A percentile compares a stretch with the other conserved stretches of the same genome.
Evolutionary conservation across 2,888 invertebrate genomes (phyloP).

Genomic region (Rhamphomyia laevipes): DNA sequence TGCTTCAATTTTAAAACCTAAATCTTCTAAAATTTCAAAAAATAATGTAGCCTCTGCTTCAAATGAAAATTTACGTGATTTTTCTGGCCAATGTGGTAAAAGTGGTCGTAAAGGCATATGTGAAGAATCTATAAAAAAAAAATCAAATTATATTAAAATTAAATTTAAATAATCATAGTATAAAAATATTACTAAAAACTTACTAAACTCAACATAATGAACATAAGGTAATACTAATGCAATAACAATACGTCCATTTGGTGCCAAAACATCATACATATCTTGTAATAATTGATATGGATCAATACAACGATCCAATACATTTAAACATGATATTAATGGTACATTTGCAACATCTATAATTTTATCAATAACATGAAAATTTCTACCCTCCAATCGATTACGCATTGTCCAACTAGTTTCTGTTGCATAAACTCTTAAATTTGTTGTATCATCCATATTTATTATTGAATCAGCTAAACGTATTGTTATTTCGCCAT

Average conservation of each 20-base stretch:
- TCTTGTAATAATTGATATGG: conserved; percentile 68
- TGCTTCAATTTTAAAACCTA: conserved; percentile 61
- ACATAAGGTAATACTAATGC: conserved; percentile 89
- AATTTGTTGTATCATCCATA: conserved; percentile 55
- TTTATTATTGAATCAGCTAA: conserved; percentile 58
- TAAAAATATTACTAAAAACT: conserved; percentile 15
- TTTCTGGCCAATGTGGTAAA: conserved; percentile 46
- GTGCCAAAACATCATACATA: conserved; percentile 57
- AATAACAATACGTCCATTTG: conserved; percentile 66
- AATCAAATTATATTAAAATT: not conserved
- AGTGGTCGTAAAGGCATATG: conserved; percentile 42
- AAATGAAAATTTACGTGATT: conserved; percentile 50
- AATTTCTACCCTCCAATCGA: conserved; percentile 52
- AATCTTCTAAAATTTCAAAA: conserved; percentile 41
- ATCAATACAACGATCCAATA: conserved; percentile 83
- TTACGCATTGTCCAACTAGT: conserved; percentile 81
- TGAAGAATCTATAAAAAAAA: conserved; percentile 41
- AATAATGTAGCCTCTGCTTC: conserved; percentile 72
- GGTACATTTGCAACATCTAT: conserved; percentile 29
- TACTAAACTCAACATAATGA: conserved; percentile 86
- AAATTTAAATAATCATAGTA: not conserved
- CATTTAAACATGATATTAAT: conserved; percentile 62
- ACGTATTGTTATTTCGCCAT: conserved; percentile 81
- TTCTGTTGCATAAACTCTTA: conserved; percentile 76
- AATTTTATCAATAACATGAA: conserved; percentile 32